These are phyloP conservation scores for Nomada goodeniana DNA, from an alignment of 2,888 invertebrate species.

Conservation along the genomic window DNA sequence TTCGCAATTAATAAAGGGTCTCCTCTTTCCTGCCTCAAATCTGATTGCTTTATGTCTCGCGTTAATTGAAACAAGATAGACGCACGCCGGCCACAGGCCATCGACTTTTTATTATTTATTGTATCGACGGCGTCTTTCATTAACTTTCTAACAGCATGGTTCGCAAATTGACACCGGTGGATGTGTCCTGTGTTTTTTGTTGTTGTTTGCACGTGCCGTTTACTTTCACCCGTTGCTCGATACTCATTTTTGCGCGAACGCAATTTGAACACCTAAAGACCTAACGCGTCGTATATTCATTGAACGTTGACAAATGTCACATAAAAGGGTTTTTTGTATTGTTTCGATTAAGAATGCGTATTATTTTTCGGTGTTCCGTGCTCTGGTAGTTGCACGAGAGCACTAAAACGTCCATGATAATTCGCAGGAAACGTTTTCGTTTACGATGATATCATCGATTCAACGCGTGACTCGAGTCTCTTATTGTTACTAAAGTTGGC, in stretches of 20 bases:
- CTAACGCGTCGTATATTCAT: no score
- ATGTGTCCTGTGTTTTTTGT: not conserved
- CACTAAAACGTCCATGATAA: not conserved
- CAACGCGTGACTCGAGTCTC: conserved; percentile 21
- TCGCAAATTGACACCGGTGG: not conserved
- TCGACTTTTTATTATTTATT: not conserved
- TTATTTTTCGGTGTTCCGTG: no score
- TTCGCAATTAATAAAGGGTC: no score
- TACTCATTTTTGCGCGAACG: not conserved
- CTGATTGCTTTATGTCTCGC: no score
- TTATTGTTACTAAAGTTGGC: conserved; percentile 18
- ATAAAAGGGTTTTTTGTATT: no score
- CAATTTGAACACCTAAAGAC: no score
- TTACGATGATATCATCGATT: conserved; percentile 29
- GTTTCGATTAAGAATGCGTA: no score
- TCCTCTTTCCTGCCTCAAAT: no score
- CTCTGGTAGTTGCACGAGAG: no score
- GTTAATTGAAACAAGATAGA: not conserved
- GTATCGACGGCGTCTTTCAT: not conserved
- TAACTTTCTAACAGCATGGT: conserved; percentile 4
- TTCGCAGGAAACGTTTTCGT: not conserved
- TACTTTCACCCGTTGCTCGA: conserved; percentile 7
- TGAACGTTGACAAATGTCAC: no score
- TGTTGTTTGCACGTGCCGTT: not conserved
- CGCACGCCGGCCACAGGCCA: not conserved